A percentile compares a stretch with the other conserved stretches of the same genome.
Evolutionary conservation across 2,797 vertebrate species (phyloP).

Genomic region (Euthynnus affinis): DNA sequence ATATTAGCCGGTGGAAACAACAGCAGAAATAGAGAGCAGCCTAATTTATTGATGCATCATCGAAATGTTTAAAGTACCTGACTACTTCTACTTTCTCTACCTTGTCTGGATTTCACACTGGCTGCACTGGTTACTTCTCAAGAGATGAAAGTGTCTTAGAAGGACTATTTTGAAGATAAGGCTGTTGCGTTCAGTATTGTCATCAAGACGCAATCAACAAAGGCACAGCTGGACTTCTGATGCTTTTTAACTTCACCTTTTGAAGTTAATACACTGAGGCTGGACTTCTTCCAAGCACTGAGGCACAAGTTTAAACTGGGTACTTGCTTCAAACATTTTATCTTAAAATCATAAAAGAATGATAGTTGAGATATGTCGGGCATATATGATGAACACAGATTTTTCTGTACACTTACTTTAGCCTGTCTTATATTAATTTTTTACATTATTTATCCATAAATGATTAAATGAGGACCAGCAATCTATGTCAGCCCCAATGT

Average conservation of each 20-base stretch:
- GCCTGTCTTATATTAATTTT: neutral
- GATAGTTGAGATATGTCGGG: neutral
- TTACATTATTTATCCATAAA: neutral
- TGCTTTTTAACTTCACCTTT: slow-evolving; percentile 63
- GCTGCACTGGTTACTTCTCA: slow-evolving; percentile 34
- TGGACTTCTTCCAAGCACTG: slow-evolving; percentile 13
- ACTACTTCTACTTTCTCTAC: neutral
- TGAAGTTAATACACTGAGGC: slow-evolving; percentile 51
- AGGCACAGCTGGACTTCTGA: slow-evolving; percentile 72
- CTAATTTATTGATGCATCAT: neutral
- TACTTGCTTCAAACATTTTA: slow-evolving; percentile 18
- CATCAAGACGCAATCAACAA: slow-evolving; percentile 74
- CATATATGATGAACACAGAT: neutral
- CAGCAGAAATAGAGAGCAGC: neutral
- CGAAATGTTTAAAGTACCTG: neutral
- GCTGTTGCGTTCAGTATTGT: slow-evolving; percentile 50
- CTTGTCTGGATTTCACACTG: slow-evolving; percentile 17
- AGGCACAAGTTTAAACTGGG: slow-evolving; percentile 30
- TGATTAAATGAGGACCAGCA: neutral
- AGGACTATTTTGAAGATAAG: slow-evolving; percentile 71
- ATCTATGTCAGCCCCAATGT: neutral
- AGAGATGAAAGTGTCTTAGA: slow-evolving; percentile 49
- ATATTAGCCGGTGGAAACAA: neutral
- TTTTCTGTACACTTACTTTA: neutral
- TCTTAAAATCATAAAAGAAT: neutral